Evolutionary conservation across 2,888 invertebrate genomes (phyloP).

Genomic region (Andricus curvator): DNA sequence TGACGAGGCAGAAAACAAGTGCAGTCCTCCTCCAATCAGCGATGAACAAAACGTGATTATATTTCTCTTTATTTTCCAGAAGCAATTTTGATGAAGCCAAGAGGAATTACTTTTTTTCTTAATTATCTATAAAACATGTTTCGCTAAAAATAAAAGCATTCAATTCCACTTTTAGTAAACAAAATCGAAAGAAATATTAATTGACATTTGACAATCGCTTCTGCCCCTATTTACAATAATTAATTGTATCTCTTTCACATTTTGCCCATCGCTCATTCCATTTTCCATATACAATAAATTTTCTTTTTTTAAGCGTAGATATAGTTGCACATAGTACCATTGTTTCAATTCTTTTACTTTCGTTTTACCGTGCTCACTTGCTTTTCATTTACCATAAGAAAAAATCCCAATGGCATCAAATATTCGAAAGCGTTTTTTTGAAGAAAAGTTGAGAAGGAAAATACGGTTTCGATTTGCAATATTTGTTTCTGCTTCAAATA

Average conservation of each 20-base stretch:
- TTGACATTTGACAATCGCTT: background rate
- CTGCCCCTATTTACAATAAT: slow-evolving; percentile 24
- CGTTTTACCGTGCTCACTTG: slow-evolving; percentile 8
- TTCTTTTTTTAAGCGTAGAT: slow-evolving; percentile 35
- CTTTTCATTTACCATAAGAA: background rate
- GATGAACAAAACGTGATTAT: slow-evolving; percentile 22
- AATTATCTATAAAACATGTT: background rate
- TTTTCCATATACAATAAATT: slow-evolving; percentile 27
- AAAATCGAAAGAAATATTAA: background rate
- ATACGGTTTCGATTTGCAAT: slow-evolving; percentile 4
- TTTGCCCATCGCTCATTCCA: background rate
- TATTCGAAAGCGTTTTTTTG: background rate
- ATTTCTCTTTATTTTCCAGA: slow-evolving; percentile 1
- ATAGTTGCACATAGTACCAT: slow-evolving; percentile 32
- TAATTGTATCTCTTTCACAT: background rate
- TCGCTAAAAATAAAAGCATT: background rate
- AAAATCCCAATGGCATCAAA: background rate
- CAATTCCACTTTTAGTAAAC: background rate
- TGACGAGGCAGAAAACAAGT: slow-evolving; percentile 37
- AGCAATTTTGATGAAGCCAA: background rate
- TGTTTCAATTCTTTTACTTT: slow-evolving; percentile 21
- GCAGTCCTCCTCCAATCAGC: background rate
- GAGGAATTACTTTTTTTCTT: background rate
- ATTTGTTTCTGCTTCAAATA: background rate
- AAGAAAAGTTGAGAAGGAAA: background rate